Conservation (phyloP, 2,888 invertebrate species). For the Trichogramma evanescens region DNA sequence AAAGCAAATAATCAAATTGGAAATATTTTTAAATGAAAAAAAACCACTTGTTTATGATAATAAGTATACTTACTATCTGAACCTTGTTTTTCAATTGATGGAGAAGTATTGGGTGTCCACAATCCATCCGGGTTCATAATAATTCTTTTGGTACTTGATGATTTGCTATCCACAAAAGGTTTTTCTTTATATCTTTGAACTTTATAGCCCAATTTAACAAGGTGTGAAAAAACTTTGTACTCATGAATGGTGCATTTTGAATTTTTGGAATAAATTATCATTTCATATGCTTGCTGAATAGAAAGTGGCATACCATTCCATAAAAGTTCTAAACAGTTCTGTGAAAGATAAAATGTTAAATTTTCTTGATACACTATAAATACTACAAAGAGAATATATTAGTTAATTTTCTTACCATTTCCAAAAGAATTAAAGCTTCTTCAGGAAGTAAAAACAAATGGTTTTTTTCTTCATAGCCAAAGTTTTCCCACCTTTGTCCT, state of each 20-base stretch:
- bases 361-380: slow-evolving; percentile 8
- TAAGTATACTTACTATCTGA: slow-evolving; percentile 6
- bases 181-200: slow-evolving; percentile 48
- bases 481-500: slow-evolving; percentile 54
- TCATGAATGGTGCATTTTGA: slow-evolving; percentile 46
- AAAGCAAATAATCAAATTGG: background rate
- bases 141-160: slow-evolving; percentile 32
- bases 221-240: slow-evolving; percentile 56
- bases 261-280: slow-evolving; percentile 46
- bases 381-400: background rate
- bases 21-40: slow-evolving; percentile 3
- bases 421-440: slow-evolving; percentile 60
- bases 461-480: slow-evolving; percentile 51
- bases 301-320: slow-evolving; percentile 56
- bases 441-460: slow-evolving; percentile 56
- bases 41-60: background rate
- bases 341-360: slow-evolving; percentile 19
- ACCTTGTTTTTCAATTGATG: slow-evolving; percentile 15
- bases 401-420: slow-evolving; percentile 50
- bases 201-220: slow-evolving; percentile 55
- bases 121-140: slow-evolving; percentile 40
- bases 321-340: slow-evolving; percentile 59
- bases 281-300: slow-evolving; percentile 59
- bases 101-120: slow-evolving; percentile 29
- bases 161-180: slow-evolving; percentile 25